Conservation (phyloP, 2,888 invertebrate genomes). For the Antitype chi region DNA sequence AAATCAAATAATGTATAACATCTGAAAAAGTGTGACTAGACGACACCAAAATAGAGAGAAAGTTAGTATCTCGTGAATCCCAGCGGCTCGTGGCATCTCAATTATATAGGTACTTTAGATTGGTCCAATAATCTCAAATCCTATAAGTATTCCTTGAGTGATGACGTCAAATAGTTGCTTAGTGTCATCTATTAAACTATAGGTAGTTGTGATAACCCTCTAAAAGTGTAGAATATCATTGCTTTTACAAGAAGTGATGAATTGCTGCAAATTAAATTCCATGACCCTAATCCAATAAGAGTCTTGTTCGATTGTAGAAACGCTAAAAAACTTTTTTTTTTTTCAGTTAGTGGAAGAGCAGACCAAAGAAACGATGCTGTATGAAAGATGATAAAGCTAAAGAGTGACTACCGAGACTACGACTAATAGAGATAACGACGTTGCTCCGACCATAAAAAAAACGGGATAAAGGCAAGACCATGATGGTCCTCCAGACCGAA, state of each 20-base stretch:
- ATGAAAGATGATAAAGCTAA: no score
- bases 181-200: constrained; percentile 36
- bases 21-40: neutral
- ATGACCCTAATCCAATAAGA: neutral
- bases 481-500: no score
- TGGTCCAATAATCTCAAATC: neutral
- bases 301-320: neutral
- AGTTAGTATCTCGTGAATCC: neutral
- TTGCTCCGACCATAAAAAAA: no score
- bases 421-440: no score
- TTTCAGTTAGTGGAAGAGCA: no score
- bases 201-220: constrained; percentile 22
- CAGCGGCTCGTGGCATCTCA: neutral
- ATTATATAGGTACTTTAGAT: neutral
- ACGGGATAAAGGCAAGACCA: no score
- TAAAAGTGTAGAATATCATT: constrained; percentile 16
- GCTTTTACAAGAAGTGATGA: constrained; percentile 9
- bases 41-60: neutral
- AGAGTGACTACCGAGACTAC: no score
- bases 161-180: constrained; percentile 20
- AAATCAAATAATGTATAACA: neutral
- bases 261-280: neutral
- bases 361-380: no score
- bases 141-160: constrained; percentile 6
- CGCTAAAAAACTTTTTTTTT: no score